Base-by-base conservation (phyloP, 2,113 vertebrate genomes). In the Gallinago media region DNA sequence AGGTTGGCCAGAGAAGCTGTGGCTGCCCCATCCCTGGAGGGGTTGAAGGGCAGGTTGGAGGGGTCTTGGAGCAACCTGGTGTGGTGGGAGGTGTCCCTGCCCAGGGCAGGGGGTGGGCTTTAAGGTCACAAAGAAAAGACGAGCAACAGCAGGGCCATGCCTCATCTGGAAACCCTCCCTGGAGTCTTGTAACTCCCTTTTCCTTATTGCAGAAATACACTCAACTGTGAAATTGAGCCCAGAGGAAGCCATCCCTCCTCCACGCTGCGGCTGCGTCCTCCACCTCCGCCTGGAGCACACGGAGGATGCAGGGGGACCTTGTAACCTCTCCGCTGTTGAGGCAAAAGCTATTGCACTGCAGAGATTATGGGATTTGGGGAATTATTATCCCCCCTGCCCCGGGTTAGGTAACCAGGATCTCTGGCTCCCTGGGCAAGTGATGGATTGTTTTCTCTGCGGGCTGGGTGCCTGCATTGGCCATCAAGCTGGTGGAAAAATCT, bases 401-500 rank as follows among this genome's bases (percentile, higher is more conserved):
- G 9, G 13, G 59, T 5, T n/a, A 27, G 52, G 27, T 12, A 59
- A 63, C 2, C 3, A 91, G 46, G 34, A 36, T n/a, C 32, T 73
- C 8, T 2, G 44, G 49, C 49, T 93, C 27, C 32, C 29, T 52
- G 40, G 32, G 20, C 63, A 76, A 47, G 44, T 13, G 23, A 47
- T 1, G 4, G 50, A 56, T 56, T 67, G 56, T 18, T 85, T 83
- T 68, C 49, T 79, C 44, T 65, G 16, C 54, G n/a, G 56, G 42
- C 32, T 82, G 47, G 22, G 27, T 26, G 20, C 25, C 75, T 63
- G 26, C 9, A 1, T 36, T 0, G 2, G 61, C 55, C 6, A 0
- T 56, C 50, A 76, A 86, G 16, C 62, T 79, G 38, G 26, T 80
- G 23, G 49, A 38, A 56, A 46, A 13, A 76, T 34, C 54, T 72